Conservation (phyloP, 2,888 invertebrate genomes). For the Bellardia pandia region DNA sequence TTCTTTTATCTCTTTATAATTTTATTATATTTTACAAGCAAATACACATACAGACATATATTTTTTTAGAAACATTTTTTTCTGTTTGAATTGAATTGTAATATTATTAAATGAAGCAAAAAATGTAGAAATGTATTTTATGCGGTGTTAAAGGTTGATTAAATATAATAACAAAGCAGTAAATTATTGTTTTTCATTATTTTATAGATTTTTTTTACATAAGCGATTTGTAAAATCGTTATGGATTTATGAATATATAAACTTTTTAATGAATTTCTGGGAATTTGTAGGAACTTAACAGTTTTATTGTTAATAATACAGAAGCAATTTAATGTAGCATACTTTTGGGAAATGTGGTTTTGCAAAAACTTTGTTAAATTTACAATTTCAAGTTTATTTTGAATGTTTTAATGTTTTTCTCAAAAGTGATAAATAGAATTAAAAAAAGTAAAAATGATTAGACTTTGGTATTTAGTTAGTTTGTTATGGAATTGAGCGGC, state of each 20-base stretch:
- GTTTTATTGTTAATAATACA: too few relatives aligned
- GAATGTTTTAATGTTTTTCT: too few relatives aligned
- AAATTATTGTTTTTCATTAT: neutral
- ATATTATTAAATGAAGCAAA: conserved; percentile 3
- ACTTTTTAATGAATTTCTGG: neutral
- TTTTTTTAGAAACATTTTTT: neutral
- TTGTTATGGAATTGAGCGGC: too few relatives aligned
- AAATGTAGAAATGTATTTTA: neutral
- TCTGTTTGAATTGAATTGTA: neutral
- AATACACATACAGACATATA: neutral
- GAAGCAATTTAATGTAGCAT: too few relatives aligned
- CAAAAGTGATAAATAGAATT: too few relatives aligned
- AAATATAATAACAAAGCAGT: neutral
- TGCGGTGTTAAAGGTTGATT: neutral
- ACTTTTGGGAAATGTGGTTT: too few relatives aligned
- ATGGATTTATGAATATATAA: neutral
- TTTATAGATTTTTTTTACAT: neutral
- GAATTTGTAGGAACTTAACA: neutral
- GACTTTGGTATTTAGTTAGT: too few relatives aligned
- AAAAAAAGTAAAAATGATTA: too few relatives aligned
- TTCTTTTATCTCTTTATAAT: neutral
- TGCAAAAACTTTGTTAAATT: too few relatives aligned
- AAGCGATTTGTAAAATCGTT: neutral
- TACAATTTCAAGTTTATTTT: too few relatives aligned
- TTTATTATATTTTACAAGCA: conserved; percentile 6